Percentiles rank a stretch among this genome's conserved stretches.
Conservation (phyloP, 2,888 invertebrate genomes). For the Lepidocyrtoides sp. region DNA sequence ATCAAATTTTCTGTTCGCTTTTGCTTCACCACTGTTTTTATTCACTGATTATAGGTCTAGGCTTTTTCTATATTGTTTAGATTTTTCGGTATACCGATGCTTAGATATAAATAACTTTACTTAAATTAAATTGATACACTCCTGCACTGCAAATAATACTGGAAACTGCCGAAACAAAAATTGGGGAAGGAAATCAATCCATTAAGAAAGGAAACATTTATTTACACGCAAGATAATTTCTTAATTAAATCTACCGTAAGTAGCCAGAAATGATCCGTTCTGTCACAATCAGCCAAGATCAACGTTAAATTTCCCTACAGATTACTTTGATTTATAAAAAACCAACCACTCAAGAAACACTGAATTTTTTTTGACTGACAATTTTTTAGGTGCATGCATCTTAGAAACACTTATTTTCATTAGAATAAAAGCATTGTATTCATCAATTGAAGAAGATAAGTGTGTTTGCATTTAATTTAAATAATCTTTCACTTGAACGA, state of each 20-base stretch:
- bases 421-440: not conserved
- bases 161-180: too few species aligned
- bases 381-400: too few species aligned
- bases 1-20: too few species aligned
- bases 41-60: too few species aligned
- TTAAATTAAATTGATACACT: too few species aligned
- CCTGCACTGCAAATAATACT: too few species aligned
- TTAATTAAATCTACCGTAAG: too few species aligned
- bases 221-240: too few species aligned
- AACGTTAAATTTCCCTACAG: conserved; percentile 34
- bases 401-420: not conserved
- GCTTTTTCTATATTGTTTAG: too few species aligned
- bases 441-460: conserved; percentile 24
- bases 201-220: not conserved
- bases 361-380: not conserved
- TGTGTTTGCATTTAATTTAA: conserved; percentile 76
- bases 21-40: not conserved
- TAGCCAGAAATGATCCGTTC: not conserved
- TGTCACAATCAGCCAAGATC: not conserved
- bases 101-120: too few species aligned
- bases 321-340: conserved; percentile 36
- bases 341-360: not conserved
- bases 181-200: too few species aligned
- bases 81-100: too few species aligned
- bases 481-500: conserved; percentile 61